A percentile compares a stretch with the other conserved stretches of the same genome.
Conservation (phyloP, 1,140 invertebrate species). For the Aphaenogaster rudis region DNA sequence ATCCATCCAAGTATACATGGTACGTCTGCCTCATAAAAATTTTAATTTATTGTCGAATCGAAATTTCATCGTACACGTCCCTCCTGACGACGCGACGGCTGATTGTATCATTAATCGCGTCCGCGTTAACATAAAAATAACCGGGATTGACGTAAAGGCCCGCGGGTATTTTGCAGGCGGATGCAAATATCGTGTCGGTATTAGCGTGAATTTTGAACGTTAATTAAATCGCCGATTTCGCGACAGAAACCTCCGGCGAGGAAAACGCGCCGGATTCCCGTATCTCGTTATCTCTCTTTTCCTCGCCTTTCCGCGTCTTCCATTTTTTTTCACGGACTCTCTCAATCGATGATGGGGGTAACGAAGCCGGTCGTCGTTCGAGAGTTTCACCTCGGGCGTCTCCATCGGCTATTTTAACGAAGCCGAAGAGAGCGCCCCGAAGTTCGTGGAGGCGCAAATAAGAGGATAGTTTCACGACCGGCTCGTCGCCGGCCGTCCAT, state of each 20-base stretch:
- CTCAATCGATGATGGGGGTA: conserved; percentile 21
- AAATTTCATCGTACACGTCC: not conserved
- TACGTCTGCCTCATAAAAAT: conserved; percentile 10
- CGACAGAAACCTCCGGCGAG: conserved; percentile 68
- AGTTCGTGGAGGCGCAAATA: conserved; percentile 66
- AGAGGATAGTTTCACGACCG: conserved; percentile 77
- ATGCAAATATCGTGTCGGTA: conserved; percentile 41
- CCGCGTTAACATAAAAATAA: conserved; percentile 29
- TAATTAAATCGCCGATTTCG: conserved; percentile 68
- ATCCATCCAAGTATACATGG: not conserved
- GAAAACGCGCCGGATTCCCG: conserved; percentile 65
- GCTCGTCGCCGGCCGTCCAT: conserved; percentile 68
- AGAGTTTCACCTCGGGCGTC: conserved; percentile 68
- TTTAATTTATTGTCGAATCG: conserved; percentile 34
- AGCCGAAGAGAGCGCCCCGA: conserved; percentile 41
- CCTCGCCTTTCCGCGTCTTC: not conserved
- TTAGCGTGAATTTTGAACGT: conserved; percentile 23
- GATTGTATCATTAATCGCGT: conserved; percentile 38
- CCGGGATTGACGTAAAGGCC: conserved; percentile 8
- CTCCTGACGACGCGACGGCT: not conserved
- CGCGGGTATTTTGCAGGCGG: not conserved
- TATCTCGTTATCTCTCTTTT: conserved; percentile 51
- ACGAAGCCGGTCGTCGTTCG: conserved; percentile 52
- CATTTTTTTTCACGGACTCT: conserved; percentile 38
- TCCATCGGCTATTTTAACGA: conserved; percentile 72